phyloP scores from a whole-genome alignment of 1,140 invertebrate species.

The silkworm (Bombyx mori) region DNA sequence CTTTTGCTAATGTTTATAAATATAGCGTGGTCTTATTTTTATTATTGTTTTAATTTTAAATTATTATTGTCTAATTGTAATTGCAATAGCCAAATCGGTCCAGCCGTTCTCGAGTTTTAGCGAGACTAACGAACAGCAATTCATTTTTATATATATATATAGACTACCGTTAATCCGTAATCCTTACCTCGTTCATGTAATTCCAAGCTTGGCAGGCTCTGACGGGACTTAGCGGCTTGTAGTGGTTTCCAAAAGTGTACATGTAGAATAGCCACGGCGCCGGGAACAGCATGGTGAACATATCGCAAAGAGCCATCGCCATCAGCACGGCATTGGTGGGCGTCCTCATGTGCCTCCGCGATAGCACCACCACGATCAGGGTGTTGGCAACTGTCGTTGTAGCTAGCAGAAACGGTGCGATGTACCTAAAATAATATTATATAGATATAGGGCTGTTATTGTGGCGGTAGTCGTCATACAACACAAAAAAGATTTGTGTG shows the following conservation, averaged over 20 bases:
- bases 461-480: too few species aligned
- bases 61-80: too few species aligned
- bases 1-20: too few species aligned
- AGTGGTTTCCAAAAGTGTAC: conserved; percentile 90
- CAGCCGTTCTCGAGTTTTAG: too few species aligned
- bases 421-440: conserved; percentile 64
- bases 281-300: conserved; percentile 91
- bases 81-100: too few species aligned
- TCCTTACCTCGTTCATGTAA: conserved; percentile 83
- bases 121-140: too few species aligned
- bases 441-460: too few species aligned
- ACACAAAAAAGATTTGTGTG: too few species aligned
- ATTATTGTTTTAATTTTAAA: too few species aligned
- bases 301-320: conserved; percentile 93
- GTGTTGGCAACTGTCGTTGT: conserved; percentile 93
- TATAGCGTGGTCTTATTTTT: too few species aligned
- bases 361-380: conserved; percentile 86
- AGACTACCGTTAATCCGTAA: neutral
- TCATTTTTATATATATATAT: too few species aligned
- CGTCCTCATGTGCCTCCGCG: conserved; percentile 81
- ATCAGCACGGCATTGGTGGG: conserved; percentile 91
- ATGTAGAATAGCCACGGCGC: conserved; percentile 91
- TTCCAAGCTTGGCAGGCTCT: conserved; percentile 84
- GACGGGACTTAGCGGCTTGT: conserved; percentile 80
- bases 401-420: conserved; percentile 87